Percentiles rank a stretch among this genome's conserved stretches.
phyloP scores from a whole-genome alignment of 2,797 vertebrate genomes.

The Paratrypauchen microcephalus region DNA sequence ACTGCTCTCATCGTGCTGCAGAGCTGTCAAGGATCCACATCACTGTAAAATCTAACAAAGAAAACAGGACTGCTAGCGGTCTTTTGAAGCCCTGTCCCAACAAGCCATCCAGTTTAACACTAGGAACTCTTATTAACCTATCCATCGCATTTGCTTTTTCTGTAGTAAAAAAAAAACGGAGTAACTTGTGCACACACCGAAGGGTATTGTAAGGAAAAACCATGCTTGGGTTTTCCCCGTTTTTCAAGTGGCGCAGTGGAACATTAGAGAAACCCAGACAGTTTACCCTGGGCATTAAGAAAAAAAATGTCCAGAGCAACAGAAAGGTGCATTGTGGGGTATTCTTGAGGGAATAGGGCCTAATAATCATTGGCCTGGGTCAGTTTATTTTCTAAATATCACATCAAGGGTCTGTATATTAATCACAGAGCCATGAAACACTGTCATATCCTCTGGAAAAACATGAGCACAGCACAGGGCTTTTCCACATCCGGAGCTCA shows the following conservation, averaged over 20 bases:
- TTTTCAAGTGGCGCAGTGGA: constrained; percentile 62
- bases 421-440: constrained; percentile 63
- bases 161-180: constrained; percentile 40
- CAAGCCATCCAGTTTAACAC: constrained; percentile 45
- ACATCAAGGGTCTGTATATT: constrained; percentile 68
- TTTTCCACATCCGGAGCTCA: constrained; percentile 50
- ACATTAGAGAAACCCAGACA: constrained; percentile 56
- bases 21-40: constrained; percentile 49
- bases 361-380: constrained; percentile 59
- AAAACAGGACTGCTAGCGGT: constrained; percentile 46
- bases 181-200: constrained; percentile 58
- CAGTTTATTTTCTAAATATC: constrained; percentile 68
- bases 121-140: constrained; percentile 40
- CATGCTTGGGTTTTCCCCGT: constrained; percentile 70
- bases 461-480: constrained; percentile 51
- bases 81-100: constrained; percentile 46
- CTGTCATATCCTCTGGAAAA: constrained; percentile 58
- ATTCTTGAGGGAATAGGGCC: constrained; percentile 57
- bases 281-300: constrained; percentile 56
- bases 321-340: constrained; percentile 72
- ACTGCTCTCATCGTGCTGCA: constrained; percentile 50
- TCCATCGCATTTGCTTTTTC: constrained; percentile 55
- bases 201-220: constrained; percentile 66
- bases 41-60: constrained; percentile 52
- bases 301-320: constrained; percentile 38